These are phyloP conservation scores for Rhopalosiphum nymphaeae DNA, from an alignment of 2,888 invertebrate species.

Conservation along the genomic window DNA sequence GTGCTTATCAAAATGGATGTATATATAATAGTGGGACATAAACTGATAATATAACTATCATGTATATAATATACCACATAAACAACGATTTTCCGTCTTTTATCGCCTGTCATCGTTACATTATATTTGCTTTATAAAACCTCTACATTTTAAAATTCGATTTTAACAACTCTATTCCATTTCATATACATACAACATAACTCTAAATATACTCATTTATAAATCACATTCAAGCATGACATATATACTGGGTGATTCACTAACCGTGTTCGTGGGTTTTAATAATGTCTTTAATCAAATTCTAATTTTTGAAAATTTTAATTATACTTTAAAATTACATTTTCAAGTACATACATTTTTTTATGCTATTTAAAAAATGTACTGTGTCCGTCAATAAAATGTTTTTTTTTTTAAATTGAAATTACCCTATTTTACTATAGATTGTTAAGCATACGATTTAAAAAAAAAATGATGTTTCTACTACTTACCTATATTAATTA, in stretches of 20 bases:
- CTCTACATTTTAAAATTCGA: neutral
- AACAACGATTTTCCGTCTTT: neutral
- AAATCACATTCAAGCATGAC: neutral
- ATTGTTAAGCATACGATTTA: no score
- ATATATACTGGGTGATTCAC: neutral
- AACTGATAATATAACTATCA: neutral
- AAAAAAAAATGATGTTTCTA: no score
- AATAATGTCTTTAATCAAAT: no score
- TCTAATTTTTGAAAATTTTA: no score
- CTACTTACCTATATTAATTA: no score
- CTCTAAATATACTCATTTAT: neutral
- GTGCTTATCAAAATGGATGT: neutral
- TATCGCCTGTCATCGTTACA: neutral
- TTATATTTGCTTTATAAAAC: neutral
- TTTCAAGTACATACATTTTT: no score
- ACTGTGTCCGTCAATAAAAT: no score
- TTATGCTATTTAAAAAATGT: no score
- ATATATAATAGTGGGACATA: neutral
- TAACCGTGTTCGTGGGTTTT: neutral
- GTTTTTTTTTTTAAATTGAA: no score
- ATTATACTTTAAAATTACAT: no score
- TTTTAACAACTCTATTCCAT: neutral
- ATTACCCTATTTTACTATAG: no score
- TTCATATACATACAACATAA: neutral
- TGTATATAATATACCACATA: neutral